Evolutionary conservation across 2,888 invertebrate species (phyloP).

Genomic region (Subacronicta megacephala): DNA sequence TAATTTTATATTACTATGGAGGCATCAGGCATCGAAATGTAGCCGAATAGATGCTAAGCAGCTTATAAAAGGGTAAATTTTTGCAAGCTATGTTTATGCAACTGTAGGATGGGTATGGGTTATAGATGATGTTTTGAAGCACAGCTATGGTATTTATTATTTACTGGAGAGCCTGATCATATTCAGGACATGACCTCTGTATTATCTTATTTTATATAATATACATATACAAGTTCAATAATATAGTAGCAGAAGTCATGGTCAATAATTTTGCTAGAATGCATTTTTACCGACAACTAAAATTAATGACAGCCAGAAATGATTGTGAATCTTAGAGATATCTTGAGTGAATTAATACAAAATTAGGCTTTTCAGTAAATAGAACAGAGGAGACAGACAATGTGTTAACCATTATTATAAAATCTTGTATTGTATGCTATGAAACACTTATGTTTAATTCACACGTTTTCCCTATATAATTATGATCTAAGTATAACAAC

Average conservation of each 20-base stretch:
- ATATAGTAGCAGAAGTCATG: too few relatives aligned
- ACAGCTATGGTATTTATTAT: slow-evolving; percentile 10
- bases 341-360: too few relatives aligned
- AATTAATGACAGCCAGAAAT: too few relatives aligned
- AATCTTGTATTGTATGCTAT: slow-evolving; percentile 29
- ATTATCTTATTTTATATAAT: too few relatives aligned
- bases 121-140: slow-evolving; percentile 11
- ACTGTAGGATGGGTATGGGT: slow-evolving; percentile 29
- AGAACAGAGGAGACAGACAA: neutral
- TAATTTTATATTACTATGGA: slow-evolving; percentile 35
- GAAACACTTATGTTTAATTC: slow-evolving; percentile 26
- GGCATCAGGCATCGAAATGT: slow-evolving; percentile 26
- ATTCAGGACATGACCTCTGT: too few relatives aligned
- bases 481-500: slow-evolving; percentile 53
- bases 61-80: slow-evolving; percentile 41
- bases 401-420: neutral
- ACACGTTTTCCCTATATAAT: slow-evolving; percentile 40
- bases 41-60: slow-evolving; percentile 35
- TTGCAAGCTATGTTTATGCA: slow-evolving; percentile 36
- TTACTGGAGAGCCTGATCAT: slow-evolving; percentile 16
- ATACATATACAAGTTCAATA: too few relatives aligned
- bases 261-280: too few relatives aligned
- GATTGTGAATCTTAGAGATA: too few relatives aligned
- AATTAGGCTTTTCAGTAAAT: slow-evolving; percentile 21
- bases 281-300: too few relatives aligned